Evolutionary conservation across 2,113 vertebrate species (phyloP).

Genomic region (Puma concolor): DNA sequence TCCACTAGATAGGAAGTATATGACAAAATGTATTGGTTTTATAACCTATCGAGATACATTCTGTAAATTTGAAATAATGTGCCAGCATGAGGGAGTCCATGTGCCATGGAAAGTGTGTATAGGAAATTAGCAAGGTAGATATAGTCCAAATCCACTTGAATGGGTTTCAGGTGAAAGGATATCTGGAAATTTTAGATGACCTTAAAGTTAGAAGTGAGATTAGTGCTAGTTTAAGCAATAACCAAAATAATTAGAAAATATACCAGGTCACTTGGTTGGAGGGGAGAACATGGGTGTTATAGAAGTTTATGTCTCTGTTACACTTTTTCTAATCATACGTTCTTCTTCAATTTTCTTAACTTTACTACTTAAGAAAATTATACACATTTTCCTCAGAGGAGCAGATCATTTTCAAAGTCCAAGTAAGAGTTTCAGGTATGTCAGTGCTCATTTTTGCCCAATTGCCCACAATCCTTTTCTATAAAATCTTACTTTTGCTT

Average conservation of each 20-base stretch:
- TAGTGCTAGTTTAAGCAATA: neutral
- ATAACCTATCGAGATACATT: neutral
- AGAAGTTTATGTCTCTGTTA: neutral
- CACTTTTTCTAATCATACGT: neutral
- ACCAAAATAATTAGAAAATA: neutral
- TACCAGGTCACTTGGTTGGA: neutral
- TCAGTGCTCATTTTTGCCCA: neutral
- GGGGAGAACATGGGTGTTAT: accelerated
- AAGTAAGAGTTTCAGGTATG: neutral
- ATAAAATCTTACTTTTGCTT: neutral
- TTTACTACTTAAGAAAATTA: neutral
- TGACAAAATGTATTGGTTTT: neutral
- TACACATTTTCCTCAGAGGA: neutral
- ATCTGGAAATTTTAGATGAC: neutral
- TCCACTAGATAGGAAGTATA: neutral
- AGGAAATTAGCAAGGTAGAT: neutral
- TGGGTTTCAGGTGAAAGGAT: neutral
- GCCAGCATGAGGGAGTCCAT: neutral
- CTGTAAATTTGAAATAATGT: neutral
- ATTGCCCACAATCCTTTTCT: neutral
- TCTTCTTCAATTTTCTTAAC: neutral
- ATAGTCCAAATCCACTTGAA: neutral
- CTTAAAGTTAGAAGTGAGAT: neutral
- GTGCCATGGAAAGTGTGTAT: neutral
- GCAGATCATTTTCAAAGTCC: neutral